Evolutionary conservation across 2,888 invertebrate species (phyloP).

Genomic region (Galerucella nymphaeae): DNA sequence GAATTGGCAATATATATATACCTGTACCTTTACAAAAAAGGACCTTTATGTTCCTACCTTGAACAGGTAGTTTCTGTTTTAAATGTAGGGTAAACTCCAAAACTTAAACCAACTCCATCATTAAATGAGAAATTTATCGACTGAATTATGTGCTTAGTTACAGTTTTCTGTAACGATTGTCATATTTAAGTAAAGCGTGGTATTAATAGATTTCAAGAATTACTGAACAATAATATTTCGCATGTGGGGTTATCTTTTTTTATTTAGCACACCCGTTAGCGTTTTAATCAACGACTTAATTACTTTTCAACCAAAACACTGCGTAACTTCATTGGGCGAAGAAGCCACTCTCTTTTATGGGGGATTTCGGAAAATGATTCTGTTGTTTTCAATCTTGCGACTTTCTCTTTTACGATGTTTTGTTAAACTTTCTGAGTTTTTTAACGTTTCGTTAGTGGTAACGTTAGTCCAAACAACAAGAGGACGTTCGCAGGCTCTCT

Average conservation of each 20-base stretch:
- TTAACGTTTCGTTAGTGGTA: background rate
- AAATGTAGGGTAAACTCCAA: background rate
- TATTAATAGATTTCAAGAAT: no score
- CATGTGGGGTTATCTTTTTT: slow-evolving; percentile 26
- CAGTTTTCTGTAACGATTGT: no score
- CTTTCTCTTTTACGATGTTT: background rate
- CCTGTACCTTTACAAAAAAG: slow-evolving; percentile 16
- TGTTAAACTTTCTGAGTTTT: background rate
- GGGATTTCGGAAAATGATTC: slow-evolving; percentile 11
- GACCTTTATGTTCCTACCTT: background rate
- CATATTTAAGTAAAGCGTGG: no score
- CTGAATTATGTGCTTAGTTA: no score
- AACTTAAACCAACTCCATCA: background rate
- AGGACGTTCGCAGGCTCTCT: no score
- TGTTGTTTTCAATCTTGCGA: slow-evolving; percentile 7
- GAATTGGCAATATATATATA: background rate
- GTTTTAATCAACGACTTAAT: slow-evolving; percentile 32
- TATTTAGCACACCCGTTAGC: slow-evolving; percentile 19
- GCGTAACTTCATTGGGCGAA: slow-evolving; percentile 26
- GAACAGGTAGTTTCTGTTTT: slow-evolving; percentile 8
- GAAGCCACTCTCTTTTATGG: slow-evolving; percentile 28
- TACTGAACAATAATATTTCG: slow-evolving; percentile 24
- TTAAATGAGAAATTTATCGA: background rate
- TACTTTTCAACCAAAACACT: slow-evolving; percentile 28
- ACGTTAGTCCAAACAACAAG: no score